Evolutionary conservation across 2,888 invertebrate genomes (phyloP).

Genomic region (Euplagia quadripunctaria): DNA sequence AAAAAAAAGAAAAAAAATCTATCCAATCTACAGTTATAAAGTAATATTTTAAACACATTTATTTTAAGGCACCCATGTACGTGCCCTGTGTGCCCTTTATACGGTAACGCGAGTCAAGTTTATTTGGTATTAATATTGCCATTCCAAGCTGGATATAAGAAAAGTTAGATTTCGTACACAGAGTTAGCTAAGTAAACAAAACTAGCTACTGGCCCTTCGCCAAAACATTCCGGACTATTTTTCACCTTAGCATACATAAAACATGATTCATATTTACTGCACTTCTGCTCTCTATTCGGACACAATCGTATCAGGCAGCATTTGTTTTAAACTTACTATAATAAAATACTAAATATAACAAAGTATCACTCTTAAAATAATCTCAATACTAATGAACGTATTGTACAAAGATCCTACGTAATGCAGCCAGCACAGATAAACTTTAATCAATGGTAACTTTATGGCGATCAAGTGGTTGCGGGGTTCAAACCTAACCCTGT

Average conservation of each 20-base stretch:
- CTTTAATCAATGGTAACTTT: neutral
- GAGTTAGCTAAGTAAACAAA: neutral
- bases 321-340: neutral
- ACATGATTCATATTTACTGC: slow-evolving; percentile 5
- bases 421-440: neutral
- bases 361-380: too few relatives aligned
- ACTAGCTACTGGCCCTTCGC: neutral
- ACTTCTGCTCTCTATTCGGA: neutral
- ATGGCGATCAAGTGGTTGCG: neutral
- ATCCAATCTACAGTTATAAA: too few relatives aligned
- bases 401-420: neutral
- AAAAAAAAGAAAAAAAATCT: too few relatives aligned
- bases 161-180: neutral
- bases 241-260: slow-evolving; percentile 6
- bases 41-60: too few relatives aligned
- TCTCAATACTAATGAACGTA: neutral
- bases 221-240: neutral
- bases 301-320: neutral
- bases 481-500: neutral
- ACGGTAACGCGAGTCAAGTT: too few relatives aligned
- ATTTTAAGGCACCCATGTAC: too few relatives aligned
- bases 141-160: neutral
- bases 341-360: too few relatives aligned
- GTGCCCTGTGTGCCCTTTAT: too few relatives aligned
- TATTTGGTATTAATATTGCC: neutral